phyloP scores from a whole-genome alignment of 2,797 vertebrate species.

The Nyctalus aviator region DNA sequence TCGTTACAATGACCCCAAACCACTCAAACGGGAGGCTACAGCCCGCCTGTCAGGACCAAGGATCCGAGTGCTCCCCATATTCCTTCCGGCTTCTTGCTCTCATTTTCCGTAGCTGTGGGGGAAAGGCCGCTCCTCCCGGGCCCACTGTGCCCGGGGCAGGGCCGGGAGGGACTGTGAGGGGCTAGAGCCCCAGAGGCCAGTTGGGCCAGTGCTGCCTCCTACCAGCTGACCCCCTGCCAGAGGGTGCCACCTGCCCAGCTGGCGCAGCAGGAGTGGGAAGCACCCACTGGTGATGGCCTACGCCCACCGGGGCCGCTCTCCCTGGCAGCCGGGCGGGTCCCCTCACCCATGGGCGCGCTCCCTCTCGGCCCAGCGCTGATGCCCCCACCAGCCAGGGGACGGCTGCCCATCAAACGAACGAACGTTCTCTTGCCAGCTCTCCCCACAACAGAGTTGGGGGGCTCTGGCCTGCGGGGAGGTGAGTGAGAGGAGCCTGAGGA shows the following conservation, averaged over 20 bases:
- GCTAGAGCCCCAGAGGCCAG: fast-evolving
- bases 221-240: neutral
- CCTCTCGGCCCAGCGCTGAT: neutral
- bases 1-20: no score
- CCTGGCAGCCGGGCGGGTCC: neutral
- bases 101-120: conserved; percentile 83
- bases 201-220: neutral
- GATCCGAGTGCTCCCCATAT: neutral
- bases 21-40: fast-evolving
- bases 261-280: neutral
- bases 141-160: neutral
- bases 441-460: neutral
- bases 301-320: neutral
- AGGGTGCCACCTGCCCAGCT: neutral
- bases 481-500: neutral
- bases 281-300: neutral
- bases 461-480: neutral
- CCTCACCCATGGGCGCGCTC: neutral
- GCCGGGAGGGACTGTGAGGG: neutral
- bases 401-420: neutral
- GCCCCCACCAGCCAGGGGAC: no score
- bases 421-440: neutral
- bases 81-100: conserved; percentile 61
- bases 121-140: conserved; percentile 74
- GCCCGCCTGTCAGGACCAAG: neutral